A percentile compares a stretch with the other conserved stretches of the same genome.
Conservation (phyloP, 1,140 invertebrate species). For the Aphis gossypii region DNA sequence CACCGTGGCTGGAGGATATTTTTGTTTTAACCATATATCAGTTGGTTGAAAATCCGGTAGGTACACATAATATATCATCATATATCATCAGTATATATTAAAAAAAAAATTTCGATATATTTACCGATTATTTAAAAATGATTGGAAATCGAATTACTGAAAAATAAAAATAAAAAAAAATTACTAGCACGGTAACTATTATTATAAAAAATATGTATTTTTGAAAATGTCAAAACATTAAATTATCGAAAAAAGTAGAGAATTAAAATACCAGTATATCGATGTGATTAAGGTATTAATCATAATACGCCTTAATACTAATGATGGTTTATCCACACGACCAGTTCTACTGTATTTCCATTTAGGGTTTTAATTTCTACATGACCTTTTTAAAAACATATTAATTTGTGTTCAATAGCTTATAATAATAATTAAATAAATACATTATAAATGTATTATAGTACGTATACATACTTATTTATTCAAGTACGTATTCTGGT, state of each 20-base stretch:
- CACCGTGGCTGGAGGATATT: neutral
- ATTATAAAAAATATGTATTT: neutral
- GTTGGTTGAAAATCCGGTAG: neutral
- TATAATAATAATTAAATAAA: neutral
- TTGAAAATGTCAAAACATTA: neutral
- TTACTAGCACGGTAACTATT: neutral
- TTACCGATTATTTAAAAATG: neutral
- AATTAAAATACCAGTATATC: neutral
- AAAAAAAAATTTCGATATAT: neutral
- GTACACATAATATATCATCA: too few relatives aligned
- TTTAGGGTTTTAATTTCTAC: neutral
- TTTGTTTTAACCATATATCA: neutral
- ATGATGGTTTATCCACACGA: neutral
- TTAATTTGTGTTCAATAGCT: neutral
- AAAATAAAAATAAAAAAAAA: neutral
- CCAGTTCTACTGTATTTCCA: neutral
- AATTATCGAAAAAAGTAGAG: too few relatives aligned
- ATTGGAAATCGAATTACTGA: neutral
- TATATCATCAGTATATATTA: neutral
- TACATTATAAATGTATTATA: neutral
- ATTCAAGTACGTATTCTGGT: neutral
- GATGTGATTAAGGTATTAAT: neutral
- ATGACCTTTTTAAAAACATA: neutral
- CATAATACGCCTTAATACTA: neutral
- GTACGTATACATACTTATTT: too few relatives aligned